A percentile compares a stretch with the other conserved stretches of the same genome.
phyloP scores from a whole-genome alignment of 30 jellyfish, hydroid and myxozoan species.

The Hydractinia symbiolongicarpus region DNA sequence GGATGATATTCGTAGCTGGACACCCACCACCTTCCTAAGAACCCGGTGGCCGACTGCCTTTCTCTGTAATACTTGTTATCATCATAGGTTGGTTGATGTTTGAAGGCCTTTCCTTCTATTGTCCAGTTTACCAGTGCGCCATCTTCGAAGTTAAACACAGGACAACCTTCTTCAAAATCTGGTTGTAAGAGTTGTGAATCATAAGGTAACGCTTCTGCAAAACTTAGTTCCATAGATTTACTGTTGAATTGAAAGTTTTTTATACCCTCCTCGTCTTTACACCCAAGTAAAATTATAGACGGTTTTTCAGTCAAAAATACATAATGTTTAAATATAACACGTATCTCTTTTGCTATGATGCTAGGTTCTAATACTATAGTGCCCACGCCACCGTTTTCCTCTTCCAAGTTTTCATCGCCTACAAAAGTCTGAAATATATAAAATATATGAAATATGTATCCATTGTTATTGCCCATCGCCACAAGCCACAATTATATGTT shows the following conservation, averaged over 20 bases:
- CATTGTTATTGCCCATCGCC: too few relatives aligned
- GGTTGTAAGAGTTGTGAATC: background rate
- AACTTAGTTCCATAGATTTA: background rate
- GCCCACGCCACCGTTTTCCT: background rate
- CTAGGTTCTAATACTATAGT: background rate
- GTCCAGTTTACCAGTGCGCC: constrained; percentile 15
- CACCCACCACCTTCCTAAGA: constrained; percentile 39
- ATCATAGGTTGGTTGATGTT: constrained; percentile 22
- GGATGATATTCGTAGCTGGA: constrained; percentile 45
- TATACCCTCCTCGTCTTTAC: constrained; percentile 3
- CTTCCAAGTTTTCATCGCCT: background rate
- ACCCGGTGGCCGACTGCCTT: background rate
- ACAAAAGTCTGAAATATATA: background rate
- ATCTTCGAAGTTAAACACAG: constrained; percentile 16
- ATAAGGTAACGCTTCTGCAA: background rate
- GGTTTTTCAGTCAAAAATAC: background rate
- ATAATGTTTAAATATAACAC: background rate
- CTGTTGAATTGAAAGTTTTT: background rate
- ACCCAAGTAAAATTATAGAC: background rate
- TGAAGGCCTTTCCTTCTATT: constrained; percentile 2
- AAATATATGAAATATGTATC: too few relatives aligned
- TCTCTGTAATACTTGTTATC: constrained; percentile 1
- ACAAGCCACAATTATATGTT: too few relatives aligned
- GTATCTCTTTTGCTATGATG: background rate
- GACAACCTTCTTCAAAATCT: constrained; percentile 12